These are phyloP conservation scores for Phyllostomus hastatus DNA, from an alignment of 2,113 vertebrate species.

Conservation along the genomic window DNA sequence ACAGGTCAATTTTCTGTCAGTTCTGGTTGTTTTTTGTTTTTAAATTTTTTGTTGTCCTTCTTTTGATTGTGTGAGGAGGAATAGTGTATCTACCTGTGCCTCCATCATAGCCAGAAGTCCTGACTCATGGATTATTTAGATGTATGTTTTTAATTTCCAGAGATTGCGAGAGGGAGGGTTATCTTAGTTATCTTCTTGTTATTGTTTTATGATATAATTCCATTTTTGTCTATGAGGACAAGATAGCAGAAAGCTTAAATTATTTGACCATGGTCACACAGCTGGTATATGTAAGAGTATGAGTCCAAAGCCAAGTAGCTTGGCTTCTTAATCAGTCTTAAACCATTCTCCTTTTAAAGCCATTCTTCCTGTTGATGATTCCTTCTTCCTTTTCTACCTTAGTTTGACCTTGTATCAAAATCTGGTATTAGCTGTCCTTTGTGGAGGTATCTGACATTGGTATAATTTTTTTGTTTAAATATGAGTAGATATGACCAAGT, in stretches of 20 bases:
- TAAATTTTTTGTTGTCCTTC: too few relatives aligned
- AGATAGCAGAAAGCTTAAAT: neutral
- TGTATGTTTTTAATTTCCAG: too few relatives aligned
- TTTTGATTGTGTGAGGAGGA: too few relatives aligned
- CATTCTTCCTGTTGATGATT: neutral
- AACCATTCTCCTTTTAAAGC: neutral
- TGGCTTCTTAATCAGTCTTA: neutral
- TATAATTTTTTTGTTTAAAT: neutral
- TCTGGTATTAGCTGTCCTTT: neutral
- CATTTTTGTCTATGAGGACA: neutral
- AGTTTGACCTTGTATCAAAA: neutral
- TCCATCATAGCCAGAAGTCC: too few relatives aligned
- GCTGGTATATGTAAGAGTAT: neutral
- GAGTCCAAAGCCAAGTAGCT: neutral
- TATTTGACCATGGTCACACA: neutral
- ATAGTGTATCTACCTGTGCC: too few relatives aligned
- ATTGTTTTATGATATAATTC: neutral
- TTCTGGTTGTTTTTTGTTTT: too few relatives aligned
- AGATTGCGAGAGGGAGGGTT: too few relatives aligned
- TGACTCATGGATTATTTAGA: neutral
- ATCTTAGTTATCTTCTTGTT: neutral
- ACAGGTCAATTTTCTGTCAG: too few relatives aligned
- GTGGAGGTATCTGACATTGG: neutral
- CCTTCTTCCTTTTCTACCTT: neutral
- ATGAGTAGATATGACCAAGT: neutral